Base-by-base conservation (phyloP, 2,888 invertebrate species). In the Brachylomia viminalis region DNA sequence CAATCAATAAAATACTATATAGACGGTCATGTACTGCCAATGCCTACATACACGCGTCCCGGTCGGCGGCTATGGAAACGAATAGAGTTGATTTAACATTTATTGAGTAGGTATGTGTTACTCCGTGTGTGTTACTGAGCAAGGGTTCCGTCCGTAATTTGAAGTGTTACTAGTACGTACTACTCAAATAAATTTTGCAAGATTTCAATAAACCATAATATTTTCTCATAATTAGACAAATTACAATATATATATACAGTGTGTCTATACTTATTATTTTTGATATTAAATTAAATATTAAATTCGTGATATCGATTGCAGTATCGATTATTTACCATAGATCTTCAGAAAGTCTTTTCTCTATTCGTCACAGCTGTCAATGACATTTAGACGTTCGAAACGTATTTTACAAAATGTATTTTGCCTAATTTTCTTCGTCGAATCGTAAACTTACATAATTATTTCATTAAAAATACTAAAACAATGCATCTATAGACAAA, bases 281-380 rank as follows among this genome's bases (percentile, higher is more conserved):
- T 3, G 11, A n/a, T n/a, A n/a, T n/a, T n/a, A n/a, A n/a, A n/a
- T 1, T 10, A 42, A 33, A 47, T 30, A 27, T 4, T 4, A 33
- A 56, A 38, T 33, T 33, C 4, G 8, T 49, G 27, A 11, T 72
- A 84, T 86, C 86, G 86, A 85, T 94, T 92, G 82, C 74, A 71
- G 65, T 89, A 95, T 95, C 93, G 95, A 95, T 95, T 93, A 84
- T 81, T 86, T 77, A 89, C 94, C 94, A 93, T 95, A 95, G 94
- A 95, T 95, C 94, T 86, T 83, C 75, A 88, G 78, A 83, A 86
- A 84, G 89, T 84, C 87, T 87, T 87, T 92, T 93, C 91, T 95
- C 95, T 95, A 93, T 95, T 92, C 90, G 85, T 88, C 92, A 92
- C 95, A 95, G 95, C 95, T 95, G 95, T 95, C 95, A 94, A 91